A percentile compares a stretch with the other conserved stretches of the same genome.
phyloP scores from a whole-genome alignment of 2,888 invertebrate genomes.

The Stenurella melanura region DNA sequence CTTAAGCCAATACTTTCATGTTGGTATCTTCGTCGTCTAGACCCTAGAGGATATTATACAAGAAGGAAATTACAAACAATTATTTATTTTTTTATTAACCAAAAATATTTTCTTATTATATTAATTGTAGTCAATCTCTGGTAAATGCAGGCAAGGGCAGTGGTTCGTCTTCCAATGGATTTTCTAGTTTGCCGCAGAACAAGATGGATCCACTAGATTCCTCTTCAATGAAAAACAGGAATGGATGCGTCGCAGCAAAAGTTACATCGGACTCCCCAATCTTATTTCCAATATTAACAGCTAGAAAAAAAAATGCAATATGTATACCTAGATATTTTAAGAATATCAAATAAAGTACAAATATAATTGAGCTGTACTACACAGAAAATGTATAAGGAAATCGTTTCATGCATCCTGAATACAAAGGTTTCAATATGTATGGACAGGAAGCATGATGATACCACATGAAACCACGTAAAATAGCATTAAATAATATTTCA shows the following conservation, averaged over 20 bases:
- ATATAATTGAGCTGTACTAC: too few species aligned
- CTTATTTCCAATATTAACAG: conserved; percentile 82
- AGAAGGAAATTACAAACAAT: neutral
- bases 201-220: conserved; percentile 81
- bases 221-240: conserved; percentile 87
- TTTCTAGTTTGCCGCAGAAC: conserved; percentile 83
- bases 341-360: too few species aligned
- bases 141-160: conserved; percentile 52
- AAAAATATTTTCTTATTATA: neutral
- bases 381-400: too few species aligned
- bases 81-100: neutral
- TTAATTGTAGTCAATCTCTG: neutral
- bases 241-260: conserved; percentile 84
- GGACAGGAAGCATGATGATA: too few species aligned
- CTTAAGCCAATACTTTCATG: too few species aligned
- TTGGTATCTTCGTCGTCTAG: too few species aligned
- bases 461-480: too few species aligned
- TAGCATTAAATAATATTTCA: too few species aligned
- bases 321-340: too few species aligned
- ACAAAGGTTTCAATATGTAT: too few species aligned
- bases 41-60: neutral
- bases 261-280: conserved; percentile 78
- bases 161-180: conserved; percentile 75
- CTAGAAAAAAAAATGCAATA: conserved; percentile 69
- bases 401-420: too few species aligned